Conservation (phyloP, 2,797 vertebrate species). For the Sebastolobus alascanus region DNA sequence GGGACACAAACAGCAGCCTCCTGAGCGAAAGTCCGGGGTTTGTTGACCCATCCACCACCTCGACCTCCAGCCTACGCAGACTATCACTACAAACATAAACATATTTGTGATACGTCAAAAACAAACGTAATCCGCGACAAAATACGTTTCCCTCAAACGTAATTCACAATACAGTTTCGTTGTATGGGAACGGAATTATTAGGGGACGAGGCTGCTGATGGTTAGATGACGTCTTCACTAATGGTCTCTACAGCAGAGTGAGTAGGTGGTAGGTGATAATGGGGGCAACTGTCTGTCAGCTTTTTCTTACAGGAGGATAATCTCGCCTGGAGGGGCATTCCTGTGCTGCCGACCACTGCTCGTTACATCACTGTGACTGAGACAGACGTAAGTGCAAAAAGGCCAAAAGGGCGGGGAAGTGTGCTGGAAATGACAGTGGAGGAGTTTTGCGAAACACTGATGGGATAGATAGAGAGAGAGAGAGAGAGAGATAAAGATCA, state of each 20-base stretch:
- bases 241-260: neutral
- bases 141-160: too few species aligned
- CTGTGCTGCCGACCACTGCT: neutral
- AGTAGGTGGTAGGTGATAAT: neutral
- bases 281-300: conserved; percentile 9
- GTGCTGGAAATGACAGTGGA: conserved; percentile 32
- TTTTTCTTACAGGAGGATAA: conserved; percentile 7
- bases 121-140: too few species aligned
- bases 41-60: too few species aligned
- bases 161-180: too few species aligned
- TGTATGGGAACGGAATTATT: too few species aligned
- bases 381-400: conserved; percentile 18
- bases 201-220: neutral
- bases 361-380: conserved; percentile 29
- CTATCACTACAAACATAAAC: too few species aligned
- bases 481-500: conserved; percentile 43
- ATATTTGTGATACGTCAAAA: too few species aligned
- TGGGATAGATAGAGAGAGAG: conserved; percentile 14
- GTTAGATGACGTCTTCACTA: neutral
- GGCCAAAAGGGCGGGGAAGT: neutral
- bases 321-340: conserved; percentile 42
- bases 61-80: too few species aligned
- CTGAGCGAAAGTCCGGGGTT: neutral
- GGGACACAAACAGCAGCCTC: neutral
- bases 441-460: conserved; percentile 31